A percentile compares a stretch with the other conserved stretches of the same genome.
Evolutionary conservation across 2,888 invertebrate genomes (phyloP).

Genomic region (Terebella lapidaria): DNA sequence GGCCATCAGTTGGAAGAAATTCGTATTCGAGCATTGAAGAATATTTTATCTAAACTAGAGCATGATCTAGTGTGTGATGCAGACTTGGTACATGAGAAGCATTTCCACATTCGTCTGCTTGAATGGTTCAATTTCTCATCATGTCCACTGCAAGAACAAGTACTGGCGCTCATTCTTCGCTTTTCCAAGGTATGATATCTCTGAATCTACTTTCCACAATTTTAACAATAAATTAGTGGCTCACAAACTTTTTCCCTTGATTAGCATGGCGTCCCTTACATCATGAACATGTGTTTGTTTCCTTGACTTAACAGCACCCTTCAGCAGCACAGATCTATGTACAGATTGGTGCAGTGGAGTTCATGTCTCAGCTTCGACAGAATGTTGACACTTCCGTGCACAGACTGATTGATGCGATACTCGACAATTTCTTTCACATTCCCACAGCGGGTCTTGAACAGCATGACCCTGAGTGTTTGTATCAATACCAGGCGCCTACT

Average conservation of each 20-base stretch:
- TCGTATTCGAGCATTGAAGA: conserved; percentile 45
- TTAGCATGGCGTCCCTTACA: neutral
- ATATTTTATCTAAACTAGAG: conserved; percentile 47
- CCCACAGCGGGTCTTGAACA: conserved; percentile 27
- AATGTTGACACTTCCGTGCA: conserved; percentile 35
- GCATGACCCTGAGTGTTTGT: conserved; percentile 42
- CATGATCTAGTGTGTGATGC: conserved; percentile 46
- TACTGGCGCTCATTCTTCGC: conserved; percentile 36
- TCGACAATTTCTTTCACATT: conserved; percentile 44
- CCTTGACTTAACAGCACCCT: conserved; percentile 36
- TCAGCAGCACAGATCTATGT: conserved; percentile 40
- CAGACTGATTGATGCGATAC: conserved; percentile 40
- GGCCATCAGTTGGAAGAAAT: conserved; percentile 51
- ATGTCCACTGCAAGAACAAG: conserved; percentile 35
- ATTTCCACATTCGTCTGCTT: conserved; percentile 45
- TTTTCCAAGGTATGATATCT: conserved; percentile 39
- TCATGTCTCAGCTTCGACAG: conserved; percentile 40
- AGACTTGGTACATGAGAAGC: conserved; percentile 48
- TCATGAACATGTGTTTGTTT: neutral
- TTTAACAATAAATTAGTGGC: too few species aligned
- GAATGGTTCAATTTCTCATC: conserved; percentile 52
- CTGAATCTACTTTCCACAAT: neutral
- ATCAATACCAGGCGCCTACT: conserved; percentile 27
- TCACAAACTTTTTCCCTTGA: too few species aligned
- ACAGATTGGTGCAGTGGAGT: conserved; percentile 48